phyloP scores from a whole-genome alignment of 23 tunicate genomes.

The Botrylloides violaceus region DNA sequence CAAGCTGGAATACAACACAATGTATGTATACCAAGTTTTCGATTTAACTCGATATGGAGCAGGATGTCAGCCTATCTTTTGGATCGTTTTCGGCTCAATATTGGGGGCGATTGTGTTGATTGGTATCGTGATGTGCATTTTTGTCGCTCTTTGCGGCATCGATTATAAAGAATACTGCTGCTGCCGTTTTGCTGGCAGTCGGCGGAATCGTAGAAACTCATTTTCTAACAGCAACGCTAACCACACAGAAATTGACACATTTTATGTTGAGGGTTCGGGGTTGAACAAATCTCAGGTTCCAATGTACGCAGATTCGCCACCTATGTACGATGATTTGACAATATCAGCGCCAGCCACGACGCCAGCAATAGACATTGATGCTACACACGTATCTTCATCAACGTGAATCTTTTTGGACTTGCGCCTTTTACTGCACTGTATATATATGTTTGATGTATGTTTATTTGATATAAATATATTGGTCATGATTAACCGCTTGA shows the following conservation, averaged over 20 bases:
- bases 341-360: not conserved
- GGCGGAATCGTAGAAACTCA: slow-evolving; percentile 14
- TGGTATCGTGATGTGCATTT: slow-evolving; percentile 1
- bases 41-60: slow-evolving; percentile 8
- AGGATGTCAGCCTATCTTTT: slow-evolving; percentile 13
- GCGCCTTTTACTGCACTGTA: no score
- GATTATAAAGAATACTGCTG: slow-evolving; percentile 8
- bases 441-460: no score
- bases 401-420: no score
- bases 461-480: no score
- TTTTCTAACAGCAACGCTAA: not conserved
- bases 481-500: no score
- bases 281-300: not conserved
- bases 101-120: slow-evolving; percentile 6
- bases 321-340: slow-evolving; percentile 16
- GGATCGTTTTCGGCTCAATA: slow-evolving; percentile 7
- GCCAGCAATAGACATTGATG: no score
- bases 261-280: not conserved
- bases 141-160: slow-evolving; percentile 8
- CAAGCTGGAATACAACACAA: not conserved
- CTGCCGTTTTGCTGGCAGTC: slow-evolving; percentile 14
- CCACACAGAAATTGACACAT: not conserved
- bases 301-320: slow-evolving; percentile 16
- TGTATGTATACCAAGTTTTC: slow-evolving; percentile 9
- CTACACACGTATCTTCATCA: no score